Conservation (phyloP, 2,797 vertebrate genomes). For the Dendrocincla tyrannina region DNA sequence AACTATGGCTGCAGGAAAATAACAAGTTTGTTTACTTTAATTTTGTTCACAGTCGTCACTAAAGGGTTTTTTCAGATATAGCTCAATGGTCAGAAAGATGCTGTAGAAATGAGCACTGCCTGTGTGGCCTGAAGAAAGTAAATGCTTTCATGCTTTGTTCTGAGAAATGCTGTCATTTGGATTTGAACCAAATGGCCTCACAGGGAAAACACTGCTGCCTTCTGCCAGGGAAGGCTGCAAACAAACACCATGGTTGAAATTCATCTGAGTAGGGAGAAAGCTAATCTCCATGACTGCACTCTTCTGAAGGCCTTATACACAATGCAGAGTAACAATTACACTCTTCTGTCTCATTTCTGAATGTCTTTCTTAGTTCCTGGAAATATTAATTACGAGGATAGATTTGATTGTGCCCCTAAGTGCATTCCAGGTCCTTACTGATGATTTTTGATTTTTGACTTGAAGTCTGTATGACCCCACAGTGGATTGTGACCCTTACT, state of each 20-base stretch:
- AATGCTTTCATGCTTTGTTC: not conserved
- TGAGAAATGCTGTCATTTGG: not conserved
- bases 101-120: not conserved
- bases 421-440: not conserved
- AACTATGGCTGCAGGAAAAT: not conserved
- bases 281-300: not conserved
- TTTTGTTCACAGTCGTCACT: not conserved
- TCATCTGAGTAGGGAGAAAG: not conserved
- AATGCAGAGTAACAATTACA: not conserved
- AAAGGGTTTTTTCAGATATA: not conserved
- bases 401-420: not conserved
- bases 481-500: not conserved
- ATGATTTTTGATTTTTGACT: not conserved
- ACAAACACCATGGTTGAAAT: not conserved
- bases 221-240: constrained; percentile 11
- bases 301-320: not conserved
- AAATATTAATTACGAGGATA: not conserved
- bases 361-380: not conserved
- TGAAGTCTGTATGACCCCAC: not conserved
- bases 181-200: constrained; percentile 16
- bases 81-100: not conserved
- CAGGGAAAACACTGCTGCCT: not conserved
- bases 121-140: not conserved
- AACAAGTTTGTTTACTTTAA: not conserved
- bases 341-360: not conserved